Base-by-base conservation (phyloP, 2,797 vertebrate genomes). In the Tapirus indicus region DNA sequence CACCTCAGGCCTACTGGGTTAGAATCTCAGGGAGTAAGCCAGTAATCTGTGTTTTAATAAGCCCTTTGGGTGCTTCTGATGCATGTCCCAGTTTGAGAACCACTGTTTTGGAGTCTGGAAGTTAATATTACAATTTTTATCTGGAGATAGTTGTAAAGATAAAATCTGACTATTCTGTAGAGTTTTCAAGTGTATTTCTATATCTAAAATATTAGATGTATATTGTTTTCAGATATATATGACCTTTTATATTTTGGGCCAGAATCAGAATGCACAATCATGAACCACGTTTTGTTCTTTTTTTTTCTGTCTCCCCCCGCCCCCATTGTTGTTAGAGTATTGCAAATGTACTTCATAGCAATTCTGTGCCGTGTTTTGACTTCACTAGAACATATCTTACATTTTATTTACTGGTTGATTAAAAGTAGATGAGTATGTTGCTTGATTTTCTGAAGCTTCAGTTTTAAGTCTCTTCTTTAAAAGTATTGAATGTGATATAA, bases 201-300 rank as follows among this genome's bases (percentile, higher is more conserved):
- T 38, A 32, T 84, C 5, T 80, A 82, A 96, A 91, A 49, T 85
- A 54, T 32, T 38, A 58, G 32, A 52, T 20, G 7, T 41, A 18
- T 62, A 27, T 85, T 95, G 2, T 54, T 83, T 88, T 89, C 14
- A 47, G 25, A 7, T 93, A 85, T 32, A 38, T 27, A 32, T 84
- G 77, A 58, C 21, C 54, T 66, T 94, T 93, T 74, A 27, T 56
- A 2, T 27, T 75, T 95, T 94, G 88, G 75, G 27, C 52, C 38
- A 89, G 56, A 88, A 66, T 89, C 21, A 54, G 66, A 72, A 54
- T 47, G 64, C 21, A 88, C 20, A 88, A 14, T 74, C n/a, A 68
- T 92, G 86, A 83, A 60, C 91, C 80, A 60, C 54, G 13, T 54
- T 87, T 97, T 66, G 25, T 49, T 89, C 17, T 23, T 92, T 83